Evolutionary conservation across 2,113 vertebrate species (phyloP), one percentile per base, ranked within the genome.

Genomic region (Castor canadensis): DNA sequence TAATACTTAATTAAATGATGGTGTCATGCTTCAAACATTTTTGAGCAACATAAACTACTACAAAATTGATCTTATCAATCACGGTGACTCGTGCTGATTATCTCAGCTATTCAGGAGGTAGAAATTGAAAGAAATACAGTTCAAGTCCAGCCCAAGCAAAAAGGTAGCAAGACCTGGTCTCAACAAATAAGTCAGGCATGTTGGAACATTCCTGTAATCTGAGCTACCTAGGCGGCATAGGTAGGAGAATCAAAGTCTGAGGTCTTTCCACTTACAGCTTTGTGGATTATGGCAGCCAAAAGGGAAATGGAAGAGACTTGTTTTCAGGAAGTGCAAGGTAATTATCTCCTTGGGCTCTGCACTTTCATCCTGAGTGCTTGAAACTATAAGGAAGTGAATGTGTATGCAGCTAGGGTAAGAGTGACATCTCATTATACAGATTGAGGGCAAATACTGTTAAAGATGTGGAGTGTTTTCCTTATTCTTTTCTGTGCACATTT

Each of bases 211-310:
- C n/a, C n/a, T n/a, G n/a, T n/a, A n/a, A n/a, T n/a, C n/a, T n/a
- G n/a, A n/a, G n/a, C n/a, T n/a, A n/a, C n/a, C n/a, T n/a, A n/a
- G n/a, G n/a, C n/a, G n/a, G n/a, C n/a, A n/a, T n/a, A n/a, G n/a
- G n/a, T n/a, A n/a, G n/a, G n/a, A n/a, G n/a, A n/a, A n/a, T n/a
- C n/a, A 99, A 67, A 80, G n/a, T 86, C 40, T 95, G 54, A 20
- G 17, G 81, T 64, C 56, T 24, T 24, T n/a, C 80, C n/a, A n/a
- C n/a, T n/a, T 49, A 30, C 62, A 99, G 99, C 98, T 24, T 96
- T 99, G 96, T 99, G 99, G 99, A 99, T 99, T 95, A 99, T 99
- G 99, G 99, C 99, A 6, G 99, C 99, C 85, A 99, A 99, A 94
- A 99, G 99, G 98, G 99, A 99, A 98, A 98, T 99, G 98, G 99